Conservation (phyloP, 2,888 invertebrate genomes). For the Prosapia bicincta region DNA sequence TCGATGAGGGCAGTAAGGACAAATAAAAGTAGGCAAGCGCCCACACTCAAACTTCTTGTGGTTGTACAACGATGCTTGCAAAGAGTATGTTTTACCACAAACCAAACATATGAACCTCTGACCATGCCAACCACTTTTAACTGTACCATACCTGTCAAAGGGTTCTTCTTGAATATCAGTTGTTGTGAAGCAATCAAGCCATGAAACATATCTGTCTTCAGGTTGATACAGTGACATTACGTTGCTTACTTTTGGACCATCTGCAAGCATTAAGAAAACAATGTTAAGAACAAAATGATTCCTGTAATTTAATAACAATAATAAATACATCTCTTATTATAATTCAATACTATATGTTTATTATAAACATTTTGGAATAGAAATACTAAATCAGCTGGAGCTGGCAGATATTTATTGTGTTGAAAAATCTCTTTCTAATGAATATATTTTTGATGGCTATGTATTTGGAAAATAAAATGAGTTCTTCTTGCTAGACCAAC, state of each 20-base stretch:
- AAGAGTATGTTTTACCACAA: slow-evolving; percentile 32
- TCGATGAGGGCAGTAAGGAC: slow-evolving; percentile 45
- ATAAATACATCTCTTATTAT: no score
- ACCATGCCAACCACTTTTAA: slow-evolving; percentile 13
- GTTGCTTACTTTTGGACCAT: background rate
- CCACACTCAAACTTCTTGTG: slow-evolving; percentile 44
- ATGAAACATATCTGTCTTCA: background rate
- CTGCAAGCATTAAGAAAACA: background rate
- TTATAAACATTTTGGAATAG: no score
- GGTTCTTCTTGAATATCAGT: background rate
- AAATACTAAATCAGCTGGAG: no score
- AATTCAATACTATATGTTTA: no score
- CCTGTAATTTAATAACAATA: no score
- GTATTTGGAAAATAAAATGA: no score
- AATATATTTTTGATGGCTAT: no score
- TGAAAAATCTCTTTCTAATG: no score
- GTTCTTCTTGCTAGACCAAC: no score
- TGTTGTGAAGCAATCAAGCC: background rate
- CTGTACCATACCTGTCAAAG: slow-evolving; percentile 9
- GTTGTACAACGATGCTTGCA: slow-evolving; percentile 30
- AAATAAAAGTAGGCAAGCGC: slow-evolving; percentile 44
- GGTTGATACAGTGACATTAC: background rate
- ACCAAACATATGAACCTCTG: slow-evolving; percentile 28
- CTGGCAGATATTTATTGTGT: no score
- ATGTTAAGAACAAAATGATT: background rate